A percentile compares a stretch with the other conserved stretches of the same genome.
Conservation (phyloP, 37 sponge, comb jelly and placozoan species). For the Haliclona indistincta region DNA sequence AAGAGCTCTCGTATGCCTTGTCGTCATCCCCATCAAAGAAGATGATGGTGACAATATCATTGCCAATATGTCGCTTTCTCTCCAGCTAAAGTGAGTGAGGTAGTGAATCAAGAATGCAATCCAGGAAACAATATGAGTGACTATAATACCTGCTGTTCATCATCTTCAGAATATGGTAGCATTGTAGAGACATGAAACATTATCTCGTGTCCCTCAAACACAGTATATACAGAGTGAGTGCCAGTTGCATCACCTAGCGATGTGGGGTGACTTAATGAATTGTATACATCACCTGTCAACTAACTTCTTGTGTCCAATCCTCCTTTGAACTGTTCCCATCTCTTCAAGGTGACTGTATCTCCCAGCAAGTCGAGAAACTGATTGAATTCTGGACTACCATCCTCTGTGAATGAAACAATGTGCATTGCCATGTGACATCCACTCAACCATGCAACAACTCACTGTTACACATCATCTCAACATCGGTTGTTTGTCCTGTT, state of each 20-base stretch:
- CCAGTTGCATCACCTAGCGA: slow-evolving; percentile 73
- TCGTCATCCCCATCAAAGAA: slow-evolving; percentile 68
- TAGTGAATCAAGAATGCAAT: background rate
- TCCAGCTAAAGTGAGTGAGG: slow-evolving; percentile 54
- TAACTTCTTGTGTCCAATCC: slow-evolving; percentile 79
- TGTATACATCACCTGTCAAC: background rate
- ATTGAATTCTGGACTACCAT: slow-evolving; percentile 21
- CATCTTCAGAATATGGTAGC: slow-evolving; percentile 58
- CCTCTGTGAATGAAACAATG: slow-evolving; percentile 8
- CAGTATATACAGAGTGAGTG: slow-evolving; percentile 70
- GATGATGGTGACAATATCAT: slow-evolving; percentile 83
- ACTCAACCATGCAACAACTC: background rate
- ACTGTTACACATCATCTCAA: slow-evolving; percentile 90
- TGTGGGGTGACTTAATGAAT: background rate
- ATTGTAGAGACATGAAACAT: slow-evolving; percentile 93
- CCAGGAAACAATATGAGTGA: background rate
- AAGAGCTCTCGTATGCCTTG: slow-evolving; percentile 12
- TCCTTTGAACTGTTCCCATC: slow-evolving; percentile 71
- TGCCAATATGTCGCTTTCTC: slow-evolving; percentile 87
- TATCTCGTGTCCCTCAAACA: slow-evolving; percentile 84
- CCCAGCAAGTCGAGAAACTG: slow-evolving; percentile 47
- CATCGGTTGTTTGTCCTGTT: slow-evolving; percentile 74
- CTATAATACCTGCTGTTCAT: slow-evolving; percentile 76
- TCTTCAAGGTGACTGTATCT: slow-evolving; percentile 56
- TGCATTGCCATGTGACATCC: background rate